Percentiles rank a stretch among this genome's conserved stretches.
These are phyloP conservation scores for Merops nubicus DNA, from an alignment of 2,113 vertebrate genomes.

Conservation along the genomic window DNA sequence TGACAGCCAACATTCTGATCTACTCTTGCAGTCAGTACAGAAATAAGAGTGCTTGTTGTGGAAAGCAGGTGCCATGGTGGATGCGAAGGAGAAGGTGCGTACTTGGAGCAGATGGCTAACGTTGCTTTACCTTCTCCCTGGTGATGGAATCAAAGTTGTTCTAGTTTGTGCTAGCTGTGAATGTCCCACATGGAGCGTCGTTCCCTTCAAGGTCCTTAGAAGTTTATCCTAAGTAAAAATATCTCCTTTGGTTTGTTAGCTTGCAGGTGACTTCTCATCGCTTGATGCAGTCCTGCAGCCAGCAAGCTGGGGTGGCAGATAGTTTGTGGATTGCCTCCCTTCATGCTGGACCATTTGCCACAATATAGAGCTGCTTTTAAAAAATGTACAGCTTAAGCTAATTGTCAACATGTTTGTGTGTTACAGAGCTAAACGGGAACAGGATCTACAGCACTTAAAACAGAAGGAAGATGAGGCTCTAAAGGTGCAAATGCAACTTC, in stretches of 20 bases:
- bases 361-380: not conserved
- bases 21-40: not conserved
- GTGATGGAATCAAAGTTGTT: not conserved
- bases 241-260: not conserved
- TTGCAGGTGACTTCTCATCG: not conserved
- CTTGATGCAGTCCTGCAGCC: not conserved
- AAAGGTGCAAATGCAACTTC: conserved; percentile 80
- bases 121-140: not conserved
- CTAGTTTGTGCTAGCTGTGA: not conserved
- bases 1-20: not conserved
- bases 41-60: not conserved
- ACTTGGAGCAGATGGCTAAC: not conserved
- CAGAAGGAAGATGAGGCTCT: conserved; percentile 83
- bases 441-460: conserved; percentile 71
- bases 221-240: not conserved
- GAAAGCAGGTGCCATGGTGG: not conserved
- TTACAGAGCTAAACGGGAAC: conserved; percentile 81
- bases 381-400: not conserved
- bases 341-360: not conserved
- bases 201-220: not conserved
- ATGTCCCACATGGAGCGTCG: not conserved
- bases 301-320: not conserved
- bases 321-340: not conserved
- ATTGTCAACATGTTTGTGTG: not conserved
- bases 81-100: not conserved